phyloP scores from a whole-genome alignment of 2,888 invertebrate species.

The Habrosyne pyritoides region DNA sequence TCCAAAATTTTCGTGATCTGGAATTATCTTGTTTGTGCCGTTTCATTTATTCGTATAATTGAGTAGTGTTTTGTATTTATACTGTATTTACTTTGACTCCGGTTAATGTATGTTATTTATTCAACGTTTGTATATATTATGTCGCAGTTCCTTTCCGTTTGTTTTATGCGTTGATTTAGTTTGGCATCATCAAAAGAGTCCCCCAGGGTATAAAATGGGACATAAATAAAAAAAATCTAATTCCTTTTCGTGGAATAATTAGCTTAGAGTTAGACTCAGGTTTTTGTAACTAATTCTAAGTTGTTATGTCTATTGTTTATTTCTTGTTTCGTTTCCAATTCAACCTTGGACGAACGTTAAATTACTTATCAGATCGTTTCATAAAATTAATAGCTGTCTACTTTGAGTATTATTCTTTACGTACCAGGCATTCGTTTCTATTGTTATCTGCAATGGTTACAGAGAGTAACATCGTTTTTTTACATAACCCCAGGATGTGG shows the following conservation, averaged over 20 bases:
- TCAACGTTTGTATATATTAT: too few species aligned
- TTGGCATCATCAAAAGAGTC: neutral
- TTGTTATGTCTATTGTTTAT: too few species aligned
- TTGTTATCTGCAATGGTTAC: neutral
- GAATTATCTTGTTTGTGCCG: too few species aligned
- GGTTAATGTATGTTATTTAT: too few species aligned
- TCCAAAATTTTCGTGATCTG: too few species aligned
- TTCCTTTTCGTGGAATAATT: neutral
- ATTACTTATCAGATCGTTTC: neutral
- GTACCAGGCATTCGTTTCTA: neutral
- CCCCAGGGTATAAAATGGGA: neutral
- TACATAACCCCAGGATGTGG: conserved; percentile 21
- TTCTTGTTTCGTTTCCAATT: neutral
- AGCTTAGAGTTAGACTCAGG: neutral
- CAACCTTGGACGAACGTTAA: neutral
- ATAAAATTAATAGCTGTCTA: neutral
- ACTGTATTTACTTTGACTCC: too few species aligned
- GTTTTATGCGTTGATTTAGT: too few species aligned
- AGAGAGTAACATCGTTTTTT: neutral
- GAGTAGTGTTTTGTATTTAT: too few species aligned
- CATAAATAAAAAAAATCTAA: too few species aligned
- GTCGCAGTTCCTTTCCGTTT: too few species aligned
- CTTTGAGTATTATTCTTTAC: neutral
- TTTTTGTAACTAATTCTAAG: conserved; percentile 13
- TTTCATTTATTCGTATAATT: too few species aligned